phyloP scores from a whole-genome alignment of 30 jellyfish, hydroid and myxozoan species.

The Mastigias papua region DNA sequence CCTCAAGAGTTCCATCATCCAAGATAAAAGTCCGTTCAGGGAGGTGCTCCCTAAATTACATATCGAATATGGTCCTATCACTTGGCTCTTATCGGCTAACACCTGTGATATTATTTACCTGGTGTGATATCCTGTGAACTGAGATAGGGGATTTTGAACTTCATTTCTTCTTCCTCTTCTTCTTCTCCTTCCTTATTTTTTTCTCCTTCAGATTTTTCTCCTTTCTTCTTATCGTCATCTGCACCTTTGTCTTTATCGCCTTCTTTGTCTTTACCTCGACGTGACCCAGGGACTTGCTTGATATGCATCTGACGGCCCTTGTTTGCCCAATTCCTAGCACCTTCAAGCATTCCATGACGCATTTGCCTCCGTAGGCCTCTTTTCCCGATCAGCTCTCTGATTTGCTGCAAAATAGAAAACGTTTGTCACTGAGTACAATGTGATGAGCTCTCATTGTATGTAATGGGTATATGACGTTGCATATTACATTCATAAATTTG shows the following conservation, averaged over 20 bases:
- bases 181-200: slow-evolving; percentile 49
- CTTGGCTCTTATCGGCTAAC: neutral
- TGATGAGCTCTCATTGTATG: neutral
- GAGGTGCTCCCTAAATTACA: too few species aligned
- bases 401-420: neutral
- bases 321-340: neutral
- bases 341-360: neutral
- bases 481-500: too few species aligned
- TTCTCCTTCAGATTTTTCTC: neutral
- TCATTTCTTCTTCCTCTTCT: slow-evolving; percentile 48
- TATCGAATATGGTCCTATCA: too few species aligned
- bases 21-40: too few species aligned
- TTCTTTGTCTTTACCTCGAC: slow-evolving; percentile 8
- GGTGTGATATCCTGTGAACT: slow-evolving; percentile 43
- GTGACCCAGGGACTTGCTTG: neutral
- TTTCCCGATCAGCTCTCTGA: neutral
- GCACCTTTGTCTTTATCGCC: slow-evolving; percentile 40
- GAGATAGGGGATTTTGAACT: slow-evolving; percentile 46
- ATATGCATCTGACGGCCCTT: neutral
- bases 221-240: slow-evolving; percentile 11
- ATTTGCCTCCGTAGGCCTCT: neutral
- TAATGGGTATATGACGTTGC: too few species aligned
- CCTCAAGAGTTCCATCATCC: too few species aligned
- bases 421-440: neutral
- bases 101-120: slow-evolving; percentile 16